Conservation (phyloP, 2,888 invertebrate genomes). For the Polylopha cassiicola region DNA sequence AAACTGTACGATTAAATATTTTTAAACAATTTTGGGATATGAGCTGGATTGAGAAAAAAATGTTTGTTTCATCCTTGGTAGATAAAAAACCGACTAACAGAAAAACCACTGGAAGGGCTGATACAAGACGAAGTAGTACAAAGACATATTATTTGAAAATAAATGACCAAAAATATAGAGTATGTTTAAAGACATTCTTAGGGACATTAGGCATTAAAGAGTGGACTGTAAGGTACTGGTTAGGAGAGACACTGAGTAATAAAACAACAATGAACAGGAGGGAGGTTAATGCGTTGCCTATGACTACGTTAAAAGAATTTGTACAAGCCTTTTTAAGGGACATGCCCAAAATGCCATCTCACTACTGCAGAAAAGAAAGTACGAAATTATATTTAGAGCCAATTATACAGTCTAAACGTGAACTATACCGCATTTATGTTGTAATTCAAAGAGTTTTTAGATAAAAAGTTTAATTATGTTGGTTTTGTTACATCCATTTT, state of each 20-base stretch:
- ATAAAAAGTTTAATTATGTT: too few species aligned
- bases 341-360: slow-evolving; percentile 8
- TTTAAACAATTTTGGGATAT: slow-evolving; percentile 13
- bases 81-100: slow-evolving; percentile 4
- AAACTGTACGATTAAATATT: slow-evolving; percentile 18
- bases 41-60: slow-evolving; percentile 8
- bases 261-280: too few species aligned
- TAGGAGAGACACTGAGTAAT: too few species aligned
- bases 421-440: slow-evolving; percentile 14
- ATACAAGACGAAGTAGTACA: slow-evolving; percentile 8
- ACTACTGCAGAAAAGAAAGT: too few species aligned
- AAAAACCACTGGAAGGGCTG: slow-evolving; percentile 9
- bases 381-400: not conserved
- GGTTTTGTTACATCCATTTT: too few species aligned
- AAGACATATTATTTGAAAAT: slow-evolving; percentile 4
- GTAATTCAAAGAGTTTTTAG: too few species aligned
- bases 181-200: slow-evolving; percentile 5
- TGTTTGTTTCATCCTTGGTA: slow-evolving; percentile 8
- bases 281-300: too few species aligned
- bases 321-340: slow-evolving; percentile 1
- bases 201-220: too few species aligned
- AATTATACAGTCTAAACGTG: slow-evolving; percentile 11
- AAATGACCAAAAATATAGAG: slow-evolving; percentile 4
- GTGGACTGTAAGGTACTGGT: too few species aligned
- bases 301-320: not conserved